Base-by-base conservation (phyloP, 2,797 vertebrate genomes). In the Okamejei kenojei region DNA sequence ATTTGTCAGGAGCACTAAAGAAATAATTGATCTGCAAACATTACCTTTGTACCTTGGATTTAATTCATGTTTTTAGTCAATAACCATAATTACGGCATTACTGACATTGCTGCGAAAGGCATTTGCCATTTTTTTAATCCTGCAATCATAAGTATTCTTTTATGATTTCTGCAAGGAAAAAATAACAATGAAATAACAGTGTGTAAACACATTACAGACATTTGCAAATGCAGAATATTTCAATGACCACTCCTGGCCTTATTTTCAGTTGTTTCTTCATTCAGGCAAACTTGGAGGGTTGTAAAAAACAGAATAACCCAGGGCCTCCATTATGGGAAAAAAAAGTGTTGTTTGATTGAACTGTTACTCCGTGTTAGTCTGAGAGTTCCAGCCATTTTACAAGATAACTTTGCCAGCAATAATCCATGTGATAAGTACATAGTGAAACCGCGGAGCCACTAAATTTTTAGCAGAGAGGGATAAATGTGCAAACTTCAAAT, bases 21-120 rank as follows among this genome's bases (percentile, higher is more conserved):
- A 32, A 73, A 74, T 76, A 92, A 92, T 92, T 92, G 90, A 92
- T 92, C 90, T 92, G 65, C 38, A 76, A 92, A 76, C 90, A 92
- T 76, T 76, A 38, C 90, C 45, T 92, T 68, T 74, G 32, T 73
- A 91, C 32, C 35, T 91, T 35, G 90, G 90, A 35, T 76, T 92
- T 92, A 74, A 92, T 76, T 76, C 68, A 92, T n/a, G 90, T 26
- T 92, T 74, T 74, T 54, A 45, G 71, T 92, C 90, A 92, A 74
- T 92, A 92, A 45, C 35, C 54, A 92, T 76, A 74, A 92, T 92
- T 92, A 74, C 7, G 5, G 23, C 23, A 10, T 92, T 73, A 38
- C 32, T 92, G 90, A 76, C 35, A 74, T 92, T 29, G 68, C 71
- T 74, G 90, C 19, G 68, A 91, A 91, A 91, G 38, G 35, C 68